Evolutionary conservation across 2,797 vertebrate genomes (phyloP).

Genomic region (Pelobates cultripes): DNA sequence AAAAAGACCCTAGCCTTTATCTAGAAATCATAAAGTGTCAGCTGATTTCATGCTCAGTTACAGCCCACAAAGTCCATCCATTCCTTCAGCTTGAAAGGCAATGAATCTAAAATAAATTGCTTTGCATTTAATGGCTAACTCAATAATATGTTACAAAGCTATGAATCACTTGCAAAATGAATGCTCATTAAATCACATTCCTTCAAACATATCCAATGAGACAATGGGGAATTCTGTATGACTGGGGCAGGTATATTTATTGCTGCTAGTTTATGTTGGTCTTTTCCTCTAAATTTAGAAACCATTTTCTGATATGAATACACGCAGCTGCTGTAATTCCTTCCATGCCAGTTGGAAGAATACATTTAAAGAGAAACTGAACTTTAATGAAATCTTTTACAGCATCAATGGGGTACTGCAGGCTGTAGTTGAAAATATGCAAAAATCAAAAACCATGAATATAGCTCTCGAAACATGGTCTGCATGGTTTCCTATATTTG

Average conservation of each 20-base stretch:
- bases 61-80: slow-evolving; percentile 26
- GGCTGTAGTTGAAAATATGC: too few relatives aligned
- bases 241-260: neutral
- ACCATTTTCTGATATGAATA: too few relatives aligned
- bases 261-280: neutral
- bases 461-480: too few relatives aligned
- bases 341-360: too few relatives aligned
- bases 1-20: neutral
- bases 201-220: slow-evolving; percentile 32
- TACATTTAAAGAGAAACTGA: too few relatives aligned
- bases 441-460: too few relatives aligned
- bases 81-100: slow-evolving; percentile 16
- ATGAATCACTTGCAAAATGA: slow-evolving; percentile 34
- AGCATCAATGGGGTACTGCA: too few relatives aligned
- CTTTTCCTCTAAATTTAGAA: too few relatives aligned
- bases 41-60: slow-evolving; percentile 26
- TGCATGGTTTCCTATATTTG: too few relatives aligned
- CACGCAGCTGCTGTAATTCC: too few relatives aligned
- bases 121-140: slow-evolving; percentile 33
- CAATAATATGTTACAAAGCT: slow-evolving; percentile 31
- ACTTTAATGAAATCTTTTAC: too few relatives aligned
- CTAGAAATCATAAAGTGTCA: slow-evolving; percentile 17
- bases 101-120: slow-evolving; percentile 45
- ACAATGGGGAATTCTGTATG: slow-evolving; percentile 33
- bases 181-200: slow-evolving; percentile 29